These are phyloP conservation scores for Pseudolaguvia tuberculata DNA, from an alignment of 2,113 vertebrate genomes.

Conservation along the genomic window DNA sequence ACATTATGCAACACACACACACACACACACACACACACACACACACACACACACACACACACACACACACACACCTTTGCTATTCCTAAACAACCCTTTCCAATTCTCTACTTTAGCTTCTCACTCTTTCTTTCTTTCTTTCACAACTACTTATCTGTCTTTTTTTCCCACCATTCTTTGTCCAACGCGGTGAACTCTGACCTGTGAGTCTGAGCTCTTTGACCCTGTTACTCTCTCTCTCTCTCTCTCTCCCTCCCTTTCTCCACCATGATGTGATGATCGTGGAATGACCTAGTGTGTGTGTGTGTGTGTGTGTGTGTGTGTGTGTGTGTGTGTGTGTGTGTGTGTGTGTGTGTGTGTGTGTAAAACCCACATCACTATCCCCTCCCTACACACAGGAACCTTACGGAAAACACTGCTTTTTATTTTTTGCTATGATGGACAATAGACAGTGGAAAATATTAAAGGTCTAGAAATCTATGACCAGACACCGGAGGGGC, in stretches of 20 bases:
- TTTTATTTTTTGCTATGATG: not conserved
- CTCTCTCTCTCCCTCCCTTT: not conserved
- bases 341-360: constrained; percentile 22
- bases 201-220: constrained; percentile 40
- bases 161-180: constrained; percentile 38
- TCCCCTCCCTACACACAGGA: constrained; percentile 22
- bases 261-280: constrained; percentile 21
- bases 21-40: not conserved
- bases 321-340: constrained; percentile 28
- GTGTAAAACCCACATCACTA: constrained; percentile 14
- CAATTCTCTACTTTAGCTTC: constrained; percentile 17
- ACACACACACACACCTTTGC: not conserved
- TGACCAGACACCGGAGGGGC: not conserved
- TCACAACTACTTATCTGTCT: constrained; percentile 26
- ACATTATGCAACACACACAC: not conserved
- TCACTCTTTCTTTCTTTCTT: constrained; percentile 32
- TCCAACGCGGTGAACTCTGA: constrained; percentile 43
- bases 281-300: constrained; percentile 21
- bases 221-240: constrained; percentile 10
- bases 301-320: not conserved
- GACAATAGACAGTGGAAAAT: not conserved
- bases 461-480: not conserved
- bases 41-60: constrained; percentile 9
- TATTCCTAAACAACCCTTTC: not conserved
- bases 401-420: constrained; percentile 5